phyloP scores from a whole-genome alignment of 2,888 invertebrate genomes.

The Nephrotoma appendiculata region DNA sequence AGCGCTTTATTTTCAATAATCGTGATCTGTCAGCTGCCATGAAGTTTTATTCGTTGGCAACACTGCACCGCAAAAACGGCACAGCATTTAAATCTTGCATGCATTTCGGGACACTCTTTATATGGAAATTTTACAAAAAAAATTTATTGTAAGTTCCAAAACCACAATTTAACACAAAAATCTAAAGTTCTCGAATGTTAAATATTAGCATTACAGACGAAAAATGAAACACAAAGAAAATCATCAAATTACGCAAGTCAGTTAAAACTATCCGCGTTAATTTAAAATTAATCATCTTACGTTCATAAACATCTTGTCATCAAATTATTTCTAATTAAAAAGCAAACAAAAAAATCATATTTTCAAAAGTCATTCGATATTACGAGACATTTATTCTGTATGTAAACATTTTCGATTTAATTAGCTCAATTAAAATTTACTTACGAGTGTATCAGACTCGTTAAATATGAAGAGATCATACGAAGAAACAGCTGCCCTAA shows the following conservation, averaged over 20 bases:
- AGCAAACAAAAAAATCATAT: neutral
- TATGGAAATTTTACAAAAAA: too few species aligned
- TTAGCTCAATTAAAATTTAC: neutral
- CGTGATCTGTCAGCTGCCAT: too few species aligned
- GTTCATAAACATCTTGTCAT: neutral
- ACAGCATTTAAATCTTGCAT: too few species aligned
- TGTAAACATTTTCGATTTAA: neutral
- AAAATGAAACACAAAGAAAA: neutral
- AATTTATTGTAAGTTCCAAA: too few species aligned
- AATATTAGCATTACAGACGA: too few species aligned
- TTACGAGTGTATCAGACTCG: neutral
- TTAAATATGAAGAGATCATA: neutral
- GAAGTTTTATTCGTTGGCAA: too few species aligned
- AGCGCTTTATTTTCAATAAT: too few species aligned
- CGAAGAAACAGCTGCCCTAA: neutral
- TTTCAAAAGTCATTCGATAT: neutral
- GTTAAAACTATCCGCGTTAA: neutral
- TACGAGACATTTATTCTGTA: neutral
- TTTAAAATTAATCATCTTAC: neutral
- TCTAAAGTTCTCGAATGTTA: too few species aligned
- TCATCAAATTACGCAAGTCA: neutral
- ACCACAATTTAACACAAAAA: too few species aligned
- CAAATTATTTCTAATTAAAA: neutral
- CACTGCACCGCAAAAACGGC: too few species aligned
- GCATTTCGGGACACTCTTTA: too few species aligned